These are phyloP conservation scores for Prosapia bicincta DNA, from an alignment of 2,888 invertebrate genomes.

Conservation along the genomic window DNA sequence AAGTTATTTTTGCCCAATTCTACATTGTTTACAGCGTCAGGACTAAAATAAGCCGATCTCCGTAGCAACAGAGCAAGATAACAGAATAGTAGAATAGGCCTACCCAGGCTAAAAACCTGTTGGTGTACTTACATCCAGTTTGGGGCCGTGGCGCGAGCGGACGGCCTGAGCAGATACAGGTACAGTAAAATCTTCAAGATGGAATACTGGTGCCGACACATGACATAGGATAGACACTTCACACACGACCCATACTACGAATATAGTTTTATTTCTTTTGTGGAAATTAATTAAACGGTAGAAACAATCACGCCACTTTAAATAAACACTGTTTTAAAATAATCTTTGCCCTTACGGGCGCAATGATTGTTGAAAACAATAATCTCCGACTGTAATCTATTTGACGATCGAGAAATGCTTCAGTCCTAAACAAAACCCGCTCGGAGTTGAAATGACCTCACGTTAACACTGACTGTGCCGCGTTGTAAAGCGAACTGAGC, in stretches of 20 bases:
- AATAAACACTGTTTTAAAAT: neutral
- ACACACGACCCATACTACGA: neutral
- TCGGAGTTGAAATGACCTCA: neutral
- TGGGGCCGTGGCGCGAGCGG: neutral
- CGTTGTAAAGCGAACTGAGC: neutral
- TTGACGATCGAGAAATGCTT: neutral
- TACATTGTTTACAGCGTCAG: neutral
- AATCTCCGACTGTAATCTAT: neutral
- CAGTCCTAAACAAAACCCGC: neutral
- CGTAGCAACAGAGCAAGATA: neutral
- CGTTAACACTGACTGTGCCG: neutral
- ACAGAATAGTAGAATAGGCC: neutral
- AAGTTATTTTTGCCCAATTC: no score
- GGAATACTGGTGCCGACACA: neutral
- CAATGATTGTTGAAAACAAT: neutral
- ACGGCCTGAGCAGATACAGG: neutral
- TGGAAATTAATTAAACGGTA: neutral
- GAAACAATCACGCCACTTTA: neutral
- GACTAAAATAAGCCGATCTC: neutral
- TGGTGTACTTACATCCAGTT: neutral
- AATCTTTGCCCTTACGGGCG: neutral
- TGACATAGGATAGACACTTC: neutral
- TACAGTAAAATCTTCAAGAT: neutral
- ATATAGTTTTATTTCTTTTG: neutral
- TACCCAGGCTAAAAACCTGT: neutral